phyloP scores from a whole-genome alignment of 2,888 invertebrate species.

The Campopleginae sp. region DNA sequence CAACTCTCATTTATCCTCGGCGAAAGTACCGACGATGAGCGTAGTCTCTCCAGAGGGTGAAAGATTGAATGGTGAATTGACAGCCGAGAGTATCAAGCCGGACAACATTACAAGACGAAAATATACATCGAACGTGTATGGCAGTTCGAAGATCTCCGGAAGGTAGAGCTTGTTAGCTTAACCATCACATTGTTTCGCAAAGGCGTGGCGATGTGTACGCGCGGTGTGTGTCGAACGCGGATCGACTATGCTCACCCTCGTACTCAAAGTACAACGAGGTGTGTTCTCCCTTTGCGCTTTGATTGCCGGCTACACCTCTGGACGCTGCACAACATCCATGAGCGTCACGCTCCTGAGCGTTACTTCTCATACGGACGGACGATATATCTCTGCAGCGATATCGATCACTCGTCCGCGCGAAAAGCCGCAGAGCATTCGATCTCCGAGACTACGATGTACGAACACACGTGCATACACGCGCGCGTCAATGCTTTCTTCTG shows the following conservation, averaged over 20 bases:
- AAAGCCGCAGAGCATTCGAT: conserved; percentile 52
- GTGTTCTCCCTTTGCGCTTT: conserved; percentile 65
- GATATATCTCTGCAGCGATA: conserved; percentile 63
- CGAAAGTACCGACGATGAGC: background rate
- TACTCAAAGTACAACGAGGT: conserved; percentile 58
- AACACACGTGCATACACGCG: conserved; percentile 4
- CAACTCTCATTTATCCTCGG: conserved; percentile 40
- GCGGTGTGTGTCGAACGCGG: conserved; percentile 68
- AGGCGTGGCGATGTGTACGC: conserved; percentile 73
- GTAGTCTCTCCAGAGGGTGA: background rate
- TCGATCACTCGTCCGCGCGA: conserved; percentile 63
- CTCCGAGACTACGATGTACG: conserved; percentile 26
- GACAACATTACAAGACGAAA: conserved; percentile 55
- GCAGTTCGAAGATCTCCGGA: conserved; percentile 50
- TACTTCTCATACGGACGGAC: conserved; percentile 54
- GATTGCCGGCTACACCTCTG: conserved; percentile 59
- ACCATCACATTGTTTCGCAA: conserved; percentile 78
- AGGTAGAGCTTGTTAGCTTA: conserved; percentile 78
- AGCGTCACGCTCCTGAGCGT: conserved; percentile 58
- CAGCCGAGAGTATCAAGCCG: conserved; percentile 46
- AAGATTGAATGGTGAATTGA: conserved; percentile 15
- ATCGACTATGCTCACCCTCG: conserved; percentile 39
- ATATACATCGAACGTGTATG: conserved; percentile 42
- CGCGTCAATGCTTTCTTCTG: conserved; percentile 12
- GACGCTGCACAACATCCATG: conserved; percentile 22